These are phyloP conservation scores for Narcine bancroftii DNA, from an alignment of 2,113 vertebrate genomes.

Conservation along the genomic window DNA sequence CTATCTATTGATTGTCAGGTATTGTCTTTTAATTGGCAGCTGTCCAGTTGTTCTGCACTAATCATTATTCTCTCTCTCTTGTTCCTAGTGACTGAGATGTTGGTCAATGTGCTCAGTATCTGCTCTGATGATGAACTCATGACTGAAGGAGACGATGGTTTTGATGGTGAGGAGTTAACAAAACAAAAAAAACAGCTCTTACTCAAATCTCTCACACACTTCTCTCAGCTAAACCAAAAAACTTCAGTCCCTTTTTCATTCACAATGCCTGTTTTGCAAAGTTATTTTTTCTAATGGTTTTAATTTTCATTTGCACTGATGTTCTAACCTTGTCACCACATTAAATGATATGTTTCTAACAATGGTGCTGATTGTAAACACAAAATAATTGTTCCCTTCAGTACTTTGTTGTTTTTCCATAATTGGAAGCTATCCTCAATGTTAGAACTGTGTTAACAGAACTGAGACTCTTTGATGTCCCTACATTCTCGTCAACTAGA, in stretches of 20 bases:
- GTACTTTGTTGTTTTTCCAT: background rate
- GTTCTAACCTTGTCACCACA: background rate
- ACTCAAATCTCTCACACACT: background rate
- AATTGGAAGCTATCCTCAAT: background rate
- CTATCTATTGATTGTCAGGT: background rate
- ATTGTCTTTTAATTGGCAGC: too few relatives aligned
- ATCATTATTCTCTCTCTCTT: conserved; percentile 18
- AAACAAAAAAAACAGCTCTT: background rate
- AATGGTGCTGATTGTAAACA: background rate
- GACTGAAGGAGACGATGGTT: conserved; percentile 82
- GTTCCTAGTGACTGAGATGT: conserved; percentile 86
- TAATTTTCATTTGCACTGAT: background rate
- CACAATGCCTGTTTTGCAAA: background rate
- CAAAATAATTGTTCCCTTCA: background rate
- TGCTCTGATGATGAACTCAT: conserved; percentile 94
- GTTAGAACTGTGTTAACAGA: background rate
- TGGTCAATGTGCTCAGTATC: conserved; percentile 94
- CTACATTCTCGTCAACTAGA: background rate
- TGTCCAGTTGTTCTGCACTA: background rate
- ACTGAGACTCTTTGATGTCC: background rate
- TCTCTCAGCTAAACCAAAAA: background rate
- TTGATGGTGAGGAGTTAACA: conserved; percentile 73
- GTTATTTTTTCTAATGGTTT: background rate
- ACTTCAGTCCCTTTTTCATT: background rate
- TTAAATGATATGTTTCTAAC: background rate